Percentiles rank a stretch among this genome's conserved stretches.
Evolutionary conservation across 2,888 invertebrate genomes (phyloP).

Genomic region (Itoplectis maculator): DNA sequence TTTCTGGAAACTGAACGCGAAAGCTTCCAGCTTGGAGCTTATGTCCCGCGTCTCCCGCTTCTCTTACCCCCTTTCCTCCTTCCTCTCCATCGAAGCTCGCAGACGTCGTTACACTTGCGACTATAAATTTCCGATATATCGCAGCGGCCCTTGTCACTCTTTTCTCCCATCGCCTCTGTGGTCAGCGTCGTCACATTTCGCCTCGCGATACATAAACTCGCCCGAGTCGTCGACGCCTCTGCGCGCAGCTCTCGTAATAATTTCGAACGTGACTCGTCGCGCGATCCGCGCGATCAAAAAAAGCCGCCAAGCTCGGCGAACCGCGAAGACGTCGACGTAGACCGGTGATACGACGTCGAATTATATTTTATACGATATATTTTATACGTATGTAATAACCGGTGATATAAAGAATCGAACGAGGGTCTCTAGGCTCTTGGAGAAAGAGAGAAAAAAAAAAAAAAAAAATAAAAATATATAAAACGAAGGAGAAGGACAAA

Average conservation of each 20-base stretch:
- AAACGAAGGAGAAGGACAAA: neutral
- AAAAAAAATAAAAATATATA: neutral
- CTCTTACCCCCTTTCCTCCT: conserved; percentile 26
- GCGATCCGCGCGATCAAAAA: conserved; percentile 50
- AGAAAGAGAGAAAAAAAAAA: neutral
- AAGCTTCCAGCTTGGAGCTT: no score
- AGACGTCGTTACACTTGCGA: conserved; percentile 6
- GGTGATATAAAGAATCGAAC: conserved; percentile 40
- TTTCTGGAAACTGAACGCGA: no score
- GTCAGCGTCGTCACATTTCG: neutral
- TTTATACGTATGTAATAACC: conserved; percentile 28
- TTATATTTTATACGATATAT: conserved; percentile 52
- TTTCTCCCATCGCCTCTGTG: neutral
- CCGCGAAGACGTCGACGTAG: neutral
- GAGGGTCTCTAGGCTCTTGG: neutral
- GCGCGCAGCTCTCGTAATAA: conserved; percentile 36
- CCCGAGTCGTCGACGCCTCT: neutral
- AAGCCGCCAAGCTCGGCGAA: conserved; percentile 13
- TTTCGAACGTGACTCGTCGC: conserved; percentile 51
- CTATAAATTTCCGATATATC: conserved; percentile 49
- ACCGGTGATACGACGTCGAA: conserved; percentile 43
- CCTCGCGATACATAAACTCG: conserved; percentile 37
- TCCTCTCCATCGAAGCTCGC: neutral
- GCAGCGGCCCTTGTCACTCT: neutral
- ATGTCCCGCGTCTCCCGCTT: conserved; percentile 16